These are phyloP conservation scores for Indicator indicator DNA, from an alignment of 2,113 vertebrate species.

Conservation along the genomic window DNA sequence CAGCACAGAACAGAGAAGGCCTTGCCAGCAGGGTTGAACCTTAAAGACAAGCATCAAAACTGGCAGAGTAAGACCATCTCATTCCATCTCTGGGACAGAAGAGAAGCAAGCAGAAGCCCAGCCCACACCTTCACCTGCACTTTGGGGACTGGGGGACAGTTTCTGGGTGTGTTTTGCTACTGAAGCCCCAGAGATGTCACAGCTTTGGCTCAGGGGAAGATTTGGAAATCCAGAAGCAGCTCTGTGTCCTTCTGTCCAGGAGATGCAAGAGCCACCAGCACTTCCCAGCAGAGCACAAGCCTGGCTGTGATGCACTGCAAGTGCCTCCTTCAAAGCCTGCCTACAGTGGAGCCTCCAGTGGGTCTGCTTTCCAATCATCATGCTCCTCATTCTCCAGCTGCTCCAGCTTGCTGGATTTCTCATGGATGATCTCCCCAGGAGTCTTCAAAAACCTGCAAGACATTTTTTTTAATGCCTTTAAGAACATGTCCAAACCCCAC, in stretches of 20 bases:
- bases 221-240: neutral
- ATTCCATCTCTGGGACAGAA: neutral
- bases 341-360: constrained; percentile 74
- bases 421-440: constrained; percentile 76
- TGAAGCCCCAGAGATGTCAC: neutral
- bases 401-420: constrained; percentile 66
- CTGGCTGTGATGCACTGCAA: neutral
- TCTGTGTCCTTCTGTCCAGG: neutral
- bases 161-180: neutral
- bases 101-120: neutral
- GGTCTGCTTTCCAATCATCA: constrained; percentile 72
- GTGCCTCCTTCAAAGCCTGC: neutral
- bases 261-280: neutral
- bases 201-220: neutral
- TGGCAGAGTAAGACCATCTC: neutral
- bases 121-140: accelerated
- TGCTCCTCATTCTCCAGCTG: constrained; percentile 67
- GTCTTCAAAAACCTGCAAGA: constrained; percentile 86
- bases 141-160: neutral
- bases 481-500: neutral
- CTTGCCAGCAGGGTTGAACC: neutral
- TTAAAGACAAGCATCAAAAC: neutral
- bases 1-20: neutral
- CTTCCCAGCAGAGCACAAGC: neutral
- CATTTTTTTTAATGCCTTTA: neutral